Conservation (phyloP, 2,888 invertebrate genomes). For the Eurytoma californica region DNA sequence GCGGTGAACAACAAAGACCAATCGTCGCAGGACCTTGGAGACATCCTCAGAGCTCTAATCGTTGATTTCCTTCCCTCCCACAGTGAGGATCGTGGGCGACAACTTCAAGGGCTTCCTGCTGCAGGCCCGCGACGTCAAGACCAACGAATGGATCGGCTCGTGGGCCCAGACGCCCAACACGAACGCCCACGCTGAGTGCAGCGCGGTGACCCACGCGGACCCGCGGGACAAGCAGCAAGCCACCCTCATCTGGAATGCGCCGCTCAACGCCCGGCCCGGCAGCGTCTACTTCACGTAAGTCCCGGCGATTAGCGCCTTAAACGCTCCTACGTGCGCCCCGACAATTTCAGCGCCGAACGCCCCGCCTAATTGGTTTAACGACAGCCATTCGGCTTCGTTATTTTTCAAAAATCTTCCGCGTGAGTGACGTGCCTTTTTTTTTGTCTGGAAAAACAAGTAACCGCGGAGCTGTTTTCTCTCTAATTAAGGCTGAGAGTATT, state of each 20-base stretch:
- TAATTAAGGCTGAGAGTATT: no score
- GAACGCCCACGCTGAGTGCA: constrained; percentile 86
- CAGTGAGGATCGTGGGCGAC: constrained; percentile 79
- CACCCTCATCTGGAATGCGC: constrained; percentile 85
- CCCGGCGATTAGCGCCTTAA: no score
- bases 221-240: constrained; percentile 85
- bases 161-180: constrained; percentile 86
- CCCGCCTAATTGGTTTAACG: no score
- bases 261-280: constrained; percentile 77
- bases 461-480: no score
- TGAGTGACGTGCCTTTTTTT: no score
- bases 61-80: constrained; percentile 31
- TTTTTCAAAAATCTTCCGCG: not conserved
- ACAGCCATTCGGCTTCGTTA: not conserved
- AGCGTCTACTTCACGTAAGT: constrained; percentile 89
- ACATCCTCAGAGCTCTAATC: not conserved
- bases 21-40: not conserved
- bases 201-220: constrained; percentile 87
- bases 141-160: constrained; percentile 85
- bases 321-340: no score
- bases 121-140: constrained; percentile 85
- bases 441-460: no score
- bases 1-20: no score
- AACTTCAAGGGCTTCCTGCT: constrained; percentile 90
- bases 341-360: no score